Evolutionary conservation across 1,140 invertebrate genomes (phyloP), one percentile per base, ranked within the genome.

Genomic region (Caerostris extrusa): DNA sequence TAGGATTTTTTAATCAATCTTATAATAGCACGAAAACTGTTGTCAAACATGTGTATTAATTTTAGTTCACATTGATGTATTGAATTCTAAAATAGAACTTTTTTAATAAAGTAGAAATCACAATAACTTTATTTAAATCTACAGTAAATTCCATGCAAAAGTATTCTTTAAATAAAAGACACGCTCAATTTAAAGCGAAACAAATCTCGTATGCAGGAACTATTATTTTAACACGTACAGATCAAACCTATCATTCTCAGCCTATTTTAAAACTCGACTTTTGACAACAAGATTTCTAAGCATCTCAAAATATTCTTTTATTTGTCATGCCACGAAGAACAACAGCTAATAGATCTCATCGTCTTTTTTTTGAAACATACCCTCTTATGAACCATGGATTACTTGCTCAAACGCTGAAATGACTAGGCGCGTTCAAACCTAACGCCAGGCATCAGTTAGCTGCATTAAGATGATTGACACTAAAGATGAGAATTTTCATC

Each of bases 401-500:
- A 0, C 71, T 77, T 50, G 12, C 71, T 77, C 53, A 77, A 77
- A 77, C 53, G 34, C 50, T 50, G 5, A 53, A 77, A 77, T 77
- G 34, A 12, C 71, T 77, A 34, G 12, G 71, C 71, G 34, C 19
- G 34, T 12, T 5, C 71, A 50, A 34, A 12, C 50, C 34, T 12
- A 34, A 77, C 34, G 34, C 69, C 69, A 77, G 12, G 71, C 71
- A 77, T 77, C 71, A 77, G 19, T 77, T 77, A 53, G 34, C 19
- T 53, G 34, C 14, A 50, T 12, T 10, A 34, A 77, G 34, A 77
- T 85, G 83, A 85, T 58, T 85, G 83, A 85, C 83, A 58, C 19
- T 85, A 85, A 85, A 57, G 83, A 85, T 50, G 71, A 50, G 71
- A 50, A 77, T 77, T 77, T 77, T 50, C 6, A 57, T 8, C 58